Conservation (phyloP, 2,797 vertebrate species). For the Leuciscus waleckii region DNA sequence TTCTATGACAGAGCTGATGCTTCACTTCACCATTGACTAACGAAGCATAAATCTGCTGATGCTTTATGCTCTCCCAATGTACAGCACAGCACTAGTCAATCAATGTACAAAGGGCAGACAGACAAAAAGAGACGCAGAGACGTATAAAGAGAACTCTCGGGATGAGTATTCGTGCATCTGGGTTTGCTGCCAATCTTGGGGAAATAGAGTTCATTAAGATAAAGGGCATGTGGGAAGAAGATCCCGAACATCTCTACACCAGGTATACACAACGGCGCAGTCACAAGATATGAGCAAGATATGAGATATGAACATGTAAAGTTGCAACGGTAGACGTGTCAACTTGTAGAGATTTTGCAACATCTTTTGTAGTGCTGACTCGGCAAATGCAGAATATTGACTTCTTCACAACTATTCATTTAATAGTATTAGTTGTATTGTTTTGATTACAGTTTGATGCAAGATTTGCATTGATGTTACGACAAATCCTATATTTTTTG, state of each 20-base stretch:
- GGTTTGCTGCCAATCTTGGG: slow-evolving; percentile 29
- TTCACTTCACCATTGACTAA: slow-evolving; percentile 41
- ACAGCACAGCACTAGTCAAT: slow-evolving; percentile 50
- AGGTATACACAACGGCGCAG: neutral
- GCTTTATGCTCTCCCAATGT: slow-evolving; percentile 31
- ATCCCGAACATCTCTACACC: neutral
- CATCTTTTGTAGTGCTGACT: neutral
- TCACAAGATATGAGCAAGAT: slow-evolving; percentile 17
- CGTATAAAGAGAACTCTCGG: slow-evolving; percentile 18
- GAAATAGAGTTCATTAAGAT: slow-evolving; percentile 31
- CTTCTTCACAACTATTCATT: neutral
- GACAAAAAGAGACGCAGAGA: slow-evolving; percentile 24
- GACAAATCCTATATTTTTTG: neutral
- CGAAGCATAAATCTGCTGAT: slow-evolving; percentile 49
- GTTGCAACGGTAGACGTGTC: neutral
- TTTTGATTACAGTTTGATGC: neutral
- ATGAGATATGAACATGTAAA: neutral
- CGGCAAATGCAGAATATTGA: neutral
- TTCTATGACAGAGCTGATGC: slow-evolving; percentile 56
- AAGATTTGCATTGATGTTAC: neutral
- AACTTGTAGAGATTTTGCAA: neutral
- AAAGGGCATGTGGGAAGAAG: slow-evolving; percentile 17
- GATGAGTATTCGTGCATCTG: slow-evolving; percentile 22
- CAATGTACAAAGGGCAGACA: slow-evolving; percentile 47
- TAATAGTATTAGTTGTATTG: neutral